Evolutionary conservation across 92 coral and sea anemone genomes (phyloP).

Genomic region (Porites divaricata): DNA sequence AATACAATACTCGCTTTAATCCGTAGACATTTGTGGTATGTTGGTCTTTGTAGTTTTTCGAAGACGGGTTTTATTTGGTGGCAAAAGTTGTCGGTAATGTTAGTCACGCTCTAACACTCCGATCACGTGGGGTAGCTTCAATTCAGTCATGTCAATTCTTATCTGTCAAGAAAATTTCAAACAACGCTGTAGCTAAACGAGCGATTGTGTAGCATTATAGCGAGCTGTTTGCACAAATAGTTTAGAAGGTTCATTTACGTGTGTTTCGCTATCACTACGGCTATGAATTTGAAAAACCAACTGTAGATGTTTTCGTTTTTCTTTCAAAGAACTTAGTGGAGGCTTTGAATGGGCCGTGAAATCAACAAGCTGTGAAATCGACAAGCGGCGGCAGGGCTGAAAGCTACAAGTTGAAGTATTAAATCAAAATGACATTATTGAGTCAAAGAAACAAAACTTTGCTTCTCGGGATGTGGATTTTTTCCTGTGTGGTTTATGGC

Average conservation of each 20-base stretch:
- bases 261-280: background rate
- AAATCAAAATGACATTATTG: slow-evolving; percentile 26
- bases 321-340: slow-evolving; percentile 30
- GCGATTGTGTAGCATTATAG: slow-evolving; percentile 4
- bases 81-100: slow-evolving; percentile 28
- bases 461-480: slow-evolving; percentile 35
- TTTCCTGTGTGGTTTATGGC: slow-evolving; percentile 34
- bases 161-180: slow-evolving; percentile 26
- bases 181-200: slow-evolving; percentile 33
- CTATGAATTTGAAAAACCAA: slow-evolving; percentile 30
- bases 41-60: slow-evolving; percentile 47
- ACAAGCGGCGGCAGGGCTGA: slow-evolving; percentile 41
- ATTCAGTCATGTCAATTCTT: background rate
- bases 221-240: slow-evolving; percentile 6
- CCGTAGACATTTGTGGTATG: slow-evolving; percentile 70
- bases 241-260: background rate
- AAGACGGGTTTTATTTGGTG: slow-evolving; percentile 10
- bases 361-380: slow-evolving; percentile 26
- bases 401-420: slow-evolving; percentile 14
- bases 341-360: slow-evolving; percentile 35
- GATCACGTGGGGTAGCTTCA: slow-evolving; percentile 27
- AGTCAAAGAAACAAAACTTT: slow-evolving; percentile 13
- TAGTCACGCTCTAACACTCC: slow-evolving; percentile 16
- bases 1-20: slow-evolving; percentile 49
- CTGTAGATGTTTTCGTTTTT: slow-evolving; percentile 31